phyloP scores from a whole-genome alignment of 2,888 invertebrate genomes.

The Pterobdella sp. region DNA sequence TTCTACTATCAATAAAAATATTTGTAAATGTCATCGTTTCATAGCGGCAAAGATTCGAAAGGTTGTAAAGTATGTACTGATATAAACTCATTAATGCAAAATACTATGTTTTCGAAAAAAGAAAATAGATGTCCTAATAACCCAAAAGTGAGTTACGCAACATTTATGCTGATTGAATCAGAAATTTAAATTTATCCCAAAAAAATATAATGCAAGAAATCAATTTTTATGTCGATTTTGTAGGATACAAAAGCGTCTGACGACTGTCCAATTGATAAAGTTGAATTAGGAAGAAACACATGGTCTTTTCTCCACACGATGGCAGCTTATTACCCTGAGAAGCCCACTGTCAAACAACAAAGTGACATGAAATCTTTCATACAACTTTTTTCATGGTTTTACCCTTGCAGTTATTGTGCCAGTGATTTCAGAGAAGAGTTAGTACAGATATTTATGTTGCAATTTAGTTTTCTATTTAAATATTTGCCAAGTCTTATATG shows the following conservation, averaged over 20 bases:
- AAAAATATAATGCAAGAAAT: too few species aligned
- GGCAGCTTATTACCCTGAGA: slow-evolving; percentile 84
- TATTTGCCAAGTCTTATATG: too few species aligned
- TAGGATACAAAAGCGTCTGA: not conserved
- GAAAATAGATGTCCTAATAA: slow-evolving; percentile 5
- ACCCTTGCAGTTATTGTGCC: slow-evolving; percentile 86
- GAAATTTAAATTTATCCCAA: too few species aligned
- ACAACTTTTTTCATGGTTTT: slow-evolving; percentile 72
- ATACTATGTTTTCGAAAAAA: not conserved
- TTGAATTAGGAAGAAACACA: slow-evolving; percentile 61
- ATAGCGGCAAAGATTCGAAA: not conserved
- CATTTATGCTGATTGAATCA: too few species aligned
- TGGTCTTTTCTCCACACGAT: slow-evolving; percentile 94
- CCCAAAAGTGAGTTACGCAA: slow-evolving; percentile 4
- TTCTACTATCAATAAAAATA: not conserved
- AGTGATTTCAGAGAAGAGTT: slow-evolving; percentile 76
- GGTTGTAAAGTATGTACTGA: slow-evolving; percentile 1
- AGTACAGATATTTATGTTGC: slow-evolving; percentile 31
- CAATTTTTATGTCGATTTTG: too few species aligned
- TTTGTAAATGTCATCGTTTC: slow-evolving; percentile 8
- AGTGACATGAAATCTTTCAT: slow-evolving; percentile 74
- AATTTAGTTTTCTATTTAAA: too few species aligned
- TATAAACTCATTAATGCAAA: slow-evolving; percentile 4
- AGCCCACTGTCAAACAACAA: slow-evolving; percentile 63
- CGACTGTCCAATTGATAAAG: slow-evolving; percentile 56